Conservation (phyloP, 2,113 vertebrate genomes). For the Canis aureus region DNA sequence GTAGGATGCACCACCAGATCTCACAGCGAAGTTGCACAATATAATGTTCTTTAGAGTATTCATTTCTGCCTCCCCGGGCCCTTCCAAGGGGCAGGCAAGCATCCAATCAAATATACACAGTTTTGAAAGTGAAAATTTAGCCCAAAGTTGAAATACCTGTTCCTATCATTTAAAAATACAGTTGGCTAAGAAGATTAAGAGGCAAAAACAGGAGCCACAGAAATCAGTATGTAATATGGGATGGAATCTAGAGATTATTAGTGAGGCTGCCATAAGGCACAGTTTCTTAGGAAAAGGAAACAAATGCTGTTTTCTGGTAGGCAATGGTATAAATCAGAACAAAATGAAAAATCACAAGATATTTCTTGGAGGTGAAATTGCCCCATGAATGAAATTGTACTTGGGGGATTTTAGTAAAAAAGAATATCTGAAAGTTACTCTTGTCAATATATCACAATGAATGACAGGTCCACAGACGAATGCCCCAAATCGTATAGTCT, state of each 20-base stretch:
- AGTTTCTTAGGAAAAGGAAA: slow-evolving; percentile 37
- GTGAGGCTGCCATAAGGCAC: neutral
- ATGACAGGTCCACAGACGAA: neutral
- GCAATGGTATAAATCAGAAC: neutral
- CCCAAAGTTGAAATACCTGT: neutral
- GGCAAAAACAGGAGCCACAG: neutral
- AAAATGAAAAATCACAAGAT: neutral
- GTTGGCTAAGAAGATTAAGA: neutral
- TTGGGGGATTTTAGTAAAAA: neutral
- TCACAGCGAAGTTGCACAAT: neutral
- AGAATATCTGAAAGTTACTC: neutral
- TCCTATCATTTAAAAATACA: neutral
- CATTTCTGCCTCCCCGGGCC: neutral
- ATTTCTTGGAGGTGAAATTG: slow-evolving; percentile 35
- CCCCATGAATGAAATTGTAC: neutral
- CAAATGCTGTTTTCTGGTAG: neutral
- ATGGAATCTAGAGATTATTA: neutral
- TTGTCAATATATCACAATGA: neutral
- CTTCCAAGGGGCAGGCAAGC: neutral
- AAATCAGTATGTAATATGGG: neutral
- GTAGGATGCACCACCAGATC: neutral
- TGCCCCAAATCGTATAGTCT: too few species aligned
- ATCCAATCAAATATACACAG: neutral
- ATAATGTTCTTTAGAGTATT: neutral
- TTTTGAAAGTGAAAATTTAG: neutral